Evolutionary conservation across 1,140 invertebrate genomes (phyloP), one percentile per base, ranked within the genome.

Genomic region (Ctenoplectra terminalis): DNA sequence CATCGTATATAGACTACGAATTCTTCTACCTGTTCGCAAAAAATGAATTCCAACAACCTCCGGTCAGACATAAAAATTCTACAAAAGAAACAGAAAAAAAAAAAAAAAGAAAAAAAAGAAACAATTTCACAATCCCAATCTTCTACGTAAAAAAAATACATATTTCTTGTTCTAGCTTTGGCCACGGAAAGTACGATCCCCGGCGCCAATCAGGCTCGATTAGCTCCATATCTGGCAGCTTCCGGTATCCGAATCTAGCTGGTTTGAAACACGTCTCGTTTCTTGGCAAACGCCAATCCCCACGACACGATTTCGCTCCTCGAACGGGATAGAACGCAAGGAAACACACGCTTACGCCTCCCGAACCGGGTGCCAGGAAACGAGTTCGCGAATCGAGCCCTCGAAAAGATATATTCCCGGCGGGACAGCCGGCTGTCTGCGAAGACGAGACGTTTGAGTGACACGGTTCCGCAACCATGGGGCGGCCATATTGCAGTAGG

Each of bases 401-500:
- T 63, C 56, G 77, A 80, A 73, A 76, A 63, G 71, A 60, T 58
- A 13, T 80, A 80, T 80, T 63, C 77, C 70, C 70, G 6, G 17
- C 15, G 52, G 54, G 2, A 4, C 9, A 15, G 52, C 23, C 37
- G 43, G 37, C 58, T 80, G 69, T 73, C 77, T 80, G 69, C 48
- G 48, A 40, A 72, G 58, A 79, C 67, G 77, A 63, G 77, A 80
- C 77, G 69, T 80, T 80, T 80, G 77, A 80, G 77, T 80, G 77
- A 80, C 77, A 80, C 77, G 56, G 69, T 80, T 80, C 77, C 69
- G 58, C 69, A 52, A 63, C 77, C 46, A 73, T 37, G 40, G 58
- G 29, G 54, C 69, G 77, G 76, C 76, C 77, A 73, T 80, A 52
- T 80, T 80, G 69, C 69, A 13, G 46, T 69, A 40, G 54, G 66